Conservation (phyloP, 1,140 invertebrate genomes). For the Eulimnadia texana region DNA sequence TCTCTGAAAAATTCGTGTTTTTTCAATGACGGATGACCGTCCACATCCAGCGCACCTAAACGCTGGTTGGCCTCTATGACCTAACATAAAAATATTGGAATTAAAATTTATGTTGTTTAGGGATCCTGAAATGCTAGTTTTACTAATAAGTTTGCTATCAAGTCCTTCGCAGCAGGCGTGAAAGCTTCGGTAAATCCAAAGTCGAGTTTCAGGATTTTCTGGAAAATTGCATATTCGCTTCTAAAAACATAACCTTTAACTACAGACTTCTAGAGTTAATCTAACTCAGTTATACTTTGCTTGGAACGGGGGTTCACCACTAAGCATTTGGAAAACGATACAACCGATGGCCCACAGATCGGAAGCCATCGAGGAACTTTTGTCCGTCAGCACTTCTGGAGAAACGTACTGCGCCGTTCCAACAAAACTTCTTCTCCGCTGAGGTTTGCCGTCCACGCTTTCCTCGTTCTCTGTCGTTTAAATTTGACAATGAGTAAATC, state of each 20-base stretch:
- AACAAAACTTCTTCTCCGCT: constrained; percentile 73
- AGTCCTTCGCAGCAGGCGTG: constrained; percentile 59
- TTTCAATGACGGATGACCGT: constrained; percentile 65
- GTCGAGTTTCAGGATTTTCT: constrained; percentile 82
- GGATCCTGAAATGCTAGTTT: constrained; percentile 24
- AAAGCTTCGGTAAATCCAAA: constrained; percentile 90
- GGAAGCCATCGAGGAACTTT: constrained; percentile 58
- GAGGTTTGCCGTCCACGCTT: constrained; percentile 7
- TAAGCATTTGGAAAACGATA: constrained; percentile 93
- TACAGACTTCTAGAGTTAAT: constrained; percentile 9
- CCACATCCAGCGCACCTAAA: constrained; percentile 63
- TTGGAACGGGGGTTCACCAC: constrained; percentile 80
- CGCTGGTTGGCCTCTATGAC: constrained; percentile 59
- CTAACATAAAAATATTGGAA: constrained; percentile 24
- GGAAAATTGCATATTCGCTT: constrained; percentile 93
- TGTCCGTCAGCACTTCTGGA: constrained; percentile 79
- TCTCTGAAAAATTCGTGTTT: constrained; percentile 70
- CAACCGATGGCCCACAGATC: constrained; percentile 98
- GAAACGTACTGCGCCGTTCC: constrained; percentile 99
- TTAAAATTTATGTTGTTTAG: too few species aligned
- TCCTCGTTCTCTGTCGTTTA: not conserved
- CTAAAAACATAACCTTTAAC: constrained; percentile 32
- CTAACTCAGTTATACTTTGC: constrained; percentile 45
- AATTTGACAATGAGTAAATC: not conserved
- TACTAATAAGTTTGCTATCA: constrained; percentile 74